Base-by-base conservation (phyloP, 2,113 vertebrate species). In the Tenrec ecaudatus region DNA sequence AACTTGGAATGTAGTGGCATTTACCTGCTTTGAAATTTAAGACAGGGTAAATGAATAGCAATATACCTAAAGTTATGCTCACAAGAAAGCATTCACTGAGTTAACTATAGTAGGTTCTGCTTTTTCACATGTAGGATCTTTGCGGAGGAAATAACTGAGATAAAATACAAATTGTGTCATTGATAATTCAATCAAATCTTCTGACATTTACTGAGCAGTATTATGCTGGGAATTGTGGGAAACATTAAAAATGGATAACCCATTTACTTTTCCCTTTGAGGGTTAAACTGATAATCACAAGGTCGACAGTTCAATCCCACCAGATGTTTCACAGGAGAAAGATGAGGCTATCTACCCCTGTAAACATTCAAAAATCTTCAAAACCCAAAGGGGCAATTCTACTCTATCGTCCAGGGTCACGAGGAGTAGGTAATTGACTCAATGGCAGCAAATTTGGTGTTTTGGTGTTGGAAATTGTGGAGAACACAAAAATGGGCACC, bases 101-200 rank as follows among this genome's bases (percentile, higher is more conserved):
- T 40, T 92, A 82, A 82, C 78, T 73, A 29, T 4, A 78, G 27
- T 14, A 36, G 33, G 33, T 83, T 66, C 53, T 82, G 22, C 66
- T 11, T 75, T 75, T 62, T 36, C n/a, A 75, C 22, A 40, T 25
- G 23, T 3, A 47, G 27, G 78, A 90, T 85, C 27, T 53, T 53
- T 86, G 73, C 15, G 33, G 47, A 83, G 84, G 86, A 96, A 92
- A 86, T 58, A 58, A 79, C 71, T 27, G 84, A 20, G 6, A 6
- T 20, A 2, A 64, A 75, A 86, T 9, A 76, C 6, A 38, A 88
- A 90, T 4, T 4, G 14, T 31, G 19, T 31, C 14, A 38, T 36
- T 33, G 31, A 36, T 20, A 27, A 43, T 77, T 27, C 85, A 58
- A 85, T 90, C 31, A 88, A 85, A 78, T 1, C 36, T 68, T 57